Evolutionary conservation across 2,888 invertebrate species (phyloP), one percentile per base, ranked within the genome.

Genomic region (Limnephilus lunatus): DNA sequence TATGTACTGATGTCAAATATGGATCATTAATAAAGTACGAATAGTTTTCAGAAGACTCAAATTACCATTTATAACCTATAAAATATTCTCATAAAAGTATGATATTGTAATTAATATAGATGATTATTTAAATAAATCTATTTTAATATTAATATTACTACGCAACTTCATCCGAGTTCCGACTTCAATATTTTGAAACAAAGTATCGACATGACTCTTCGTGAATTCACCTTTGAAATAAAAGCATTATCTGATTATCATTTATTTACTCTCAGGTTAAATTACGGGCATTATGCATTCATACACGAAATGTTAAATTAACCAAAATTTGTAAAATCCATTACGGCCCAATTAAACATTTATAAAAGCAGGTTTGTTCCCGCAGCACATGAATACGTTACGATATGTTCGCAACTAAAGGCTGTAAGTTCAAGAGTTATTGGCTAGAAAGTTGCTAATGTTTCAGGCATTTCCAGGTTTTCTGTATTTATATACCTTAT

Each of bases 401-500:
- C 89, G 89, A 68, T 80, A 80, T 89, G 48, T 89, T 68, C 19
- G 14, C 5, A 53, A 80, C 68, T 5, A 68, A 80, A 31, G 81
- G 30, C 32, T 68, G 89, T 68, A 32, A 35, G 35, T 89, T 81
- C 30, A 81, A 89, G 81, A 89, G 35, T 89, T 89, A 89, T 81
- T 81, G 44, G 39, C 12, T n/a, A 3, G n/a, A 81, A 81, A 81
- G 81, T 89, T 35, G 89, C 30, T 25, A 89, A 81, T 30, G 39
- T 89, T 89, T 81, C 81, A 81, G 39, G 35, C 81, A n/a, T n/a
- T 89, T 89, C 30, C 81, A 81, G 39, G 80, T 81, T 81, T 81
- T 89, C 89, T 89, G 25, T 92, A 91, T 93, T 92, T 92, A 93
- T 92, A 93, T 91, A 92, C 92, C 92, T 92, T 92, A 93, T 93